Conservation (phyloP, 2,888 invertebrate genomes). For the Cephus spinipes region DNA sequence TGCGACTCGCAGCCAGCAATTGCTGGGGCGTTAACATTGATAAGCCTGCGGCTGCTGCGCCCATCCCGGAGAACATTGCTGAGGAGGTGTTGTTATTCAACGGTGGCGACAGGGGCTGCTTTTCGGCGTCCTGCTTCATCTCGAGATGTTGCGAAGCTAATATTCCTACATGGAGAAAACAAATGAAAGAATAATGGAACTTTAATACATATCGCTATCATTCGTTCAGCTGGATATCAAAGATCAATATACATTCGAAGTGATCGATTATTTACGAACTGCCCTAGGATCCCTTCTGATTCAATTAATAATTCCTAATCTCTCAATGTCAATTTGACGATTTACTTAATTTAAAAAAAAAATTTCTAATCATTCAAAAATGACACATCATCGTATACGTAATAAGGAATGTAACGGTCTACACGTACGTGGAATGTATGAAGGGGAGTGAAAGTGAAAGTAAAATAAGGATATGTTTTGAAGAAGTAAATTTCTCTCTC, state of each 20-base stretch:
- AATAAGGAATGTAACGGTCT: not conserved
- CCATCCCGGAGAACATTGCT: constrained; percentile 50
- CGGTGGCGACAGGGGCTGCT: constrained; percentile 73
- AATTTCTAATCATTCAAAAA: too few relatives aligned
- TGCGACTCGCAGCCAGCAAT: constrained; percentile 67
- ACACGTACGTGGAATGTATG: not conserved
- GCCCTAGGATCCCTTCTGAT: too few relatives aligned
- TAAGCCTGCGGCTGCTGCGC: constrained; percentile 69
- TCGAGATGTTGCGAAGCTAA: constrained; percentile 48
- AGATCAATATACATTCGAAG: not conserved
- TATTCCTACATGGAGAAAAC: constrained; percentile 44
- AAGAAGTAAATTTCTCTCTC: constrained; percentile 25
- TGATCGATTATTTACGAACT: too few relatives aligned
- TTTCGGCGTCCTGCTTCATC: constrained; percentile 70
- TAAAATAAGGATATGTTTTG: constrained; percentile 15
- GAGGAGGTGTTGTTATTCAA: constrained; percentile 71
- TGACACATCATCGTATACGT: too few relatives aligned
- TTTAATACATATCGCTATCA: not conserved
- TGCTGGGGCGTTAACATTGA: constrained; percentile 70
- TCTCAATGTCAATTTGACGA: too few relatives aligned
- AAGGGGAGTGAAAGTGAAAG: constrained; percentile 10
- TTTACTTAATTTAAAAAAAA: too few relatives aligned
- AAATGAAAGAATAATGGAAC: constrained; percentile 1
- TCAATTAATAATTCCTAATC: too few relatives aligned
- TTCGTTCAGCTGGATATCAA: not conserved